Conservation (phyloP, 2,113 vertebrate species). For the Rafetus swinhoei region DNA sequence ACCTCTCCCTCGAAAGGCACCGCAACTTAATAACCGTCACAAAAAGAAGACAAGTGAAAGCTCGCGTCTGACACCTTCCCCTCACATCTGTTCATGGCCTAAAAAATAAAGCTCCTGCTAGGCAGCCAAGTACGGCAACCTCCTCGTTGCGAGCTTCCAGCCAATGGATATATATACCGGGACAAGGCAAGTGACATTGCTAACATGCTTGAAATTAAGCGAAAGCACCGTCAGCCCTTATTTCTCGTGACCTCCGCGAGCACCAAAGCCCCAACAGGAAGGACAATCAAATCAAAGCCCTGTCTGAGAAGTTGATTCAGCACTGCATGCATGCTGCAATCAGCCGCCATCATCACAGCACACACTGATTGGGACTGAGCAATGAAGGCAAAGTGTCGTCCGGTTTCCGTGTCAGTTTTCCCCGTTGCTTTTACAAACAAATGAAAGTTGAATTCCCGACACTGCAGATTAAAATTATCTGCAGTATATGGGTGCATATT, state of each 20-base stretch:
- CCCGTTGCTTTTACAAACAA: not conserved
- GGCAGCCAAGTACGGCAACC: not conserved
- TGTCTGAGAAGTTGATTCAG: not conserved
- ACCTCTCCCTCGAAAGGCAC: not conserved
- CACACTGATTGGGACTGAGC: not conserved
- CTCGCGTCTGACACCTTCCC: not conserved
- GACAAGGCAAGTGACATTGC: not conserved
- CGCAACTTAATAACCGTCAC: too few relatives aligned
- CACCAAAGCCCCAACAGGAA: not conserved
- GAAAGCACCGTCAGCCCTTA: constrained; percentile 10
- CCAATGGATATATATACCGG: not conserved
- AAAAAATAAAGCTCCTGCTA: not conserved
- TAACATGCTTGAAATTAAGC: constrained; percentile 44
- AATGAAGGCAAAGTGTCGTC: not conserved
- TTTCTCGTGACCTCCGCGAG: not conserved
- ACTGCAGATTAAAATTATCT: not conserved
- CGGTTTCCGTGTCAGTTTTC: not conserved
- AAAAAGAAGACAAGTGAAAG: too few relatives aligned
- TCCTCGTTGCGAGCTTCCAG: constrained; percentile 15
- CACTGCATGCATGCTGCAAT: not conserved
- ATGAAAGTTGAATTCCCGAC: not conserved
- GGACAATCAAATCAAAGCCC: constrained; percentile 23
- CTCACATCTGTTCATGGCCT: not conserved
- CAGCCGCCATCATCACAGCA: not conserved
- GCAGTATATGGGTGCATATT: not conserved